Evolutionary conservation across 2,888 invertebrate genomes (phyloP).

Genomic region (Frankliniella fusca): DNA sequence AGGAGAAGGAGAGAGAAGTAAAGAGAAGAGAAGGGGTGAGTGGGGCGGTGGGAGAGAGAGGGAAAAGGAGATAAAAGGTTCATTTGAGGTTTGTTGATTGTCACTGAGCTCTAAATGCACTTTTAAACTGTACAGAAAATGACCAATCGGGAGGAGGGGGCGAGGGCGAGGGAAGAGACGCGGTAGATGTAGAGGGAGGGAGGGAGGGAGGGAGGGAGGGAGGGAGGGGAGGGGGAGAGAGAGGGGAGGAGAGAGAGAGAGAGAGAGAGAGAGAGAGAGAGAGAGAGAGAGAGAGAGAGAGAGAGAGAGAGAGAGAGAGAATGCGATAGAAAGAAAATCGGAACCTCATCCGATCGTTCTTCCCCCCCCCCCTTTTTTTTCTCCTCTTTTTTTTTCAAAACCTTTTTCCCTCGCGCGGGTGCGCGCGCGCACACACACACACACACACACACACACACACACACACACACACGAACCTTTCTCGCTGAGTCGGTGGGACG

Average conservation of each 20-base stretch:
- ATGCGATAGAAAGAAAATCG: too few relatives aligned
- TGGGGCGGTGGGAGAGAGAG: background rate
- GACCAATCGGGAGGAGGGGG: background rate
- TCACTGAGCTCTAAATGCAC: background rate
- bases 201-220: background rate
- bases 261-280: background rate
- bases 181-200: background rate
- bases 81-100: too few relatives aligned
- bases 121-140: background rate
- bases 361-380: too few relatives aligned
- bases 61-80: background rate
- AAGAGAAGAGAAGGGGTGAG: background rate
- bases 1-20: background rate
- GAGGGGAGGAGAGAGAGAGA: too few relatives aligned
- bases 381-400: background rate
- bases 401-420: too few relatives aligned
- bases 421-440: background rate
- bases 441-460: background rate
- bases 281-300: background rate
- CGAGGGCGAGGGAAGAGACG: too few relatives aligned
- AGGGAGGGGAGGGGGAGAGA: background rate
- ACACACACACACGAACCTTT: background rate
- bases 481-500: background rate
- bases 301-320: too few relatives aligned
- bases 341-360: too few relatives aligned